phyloP scores from a whole-genome alignment of 2,888 invertebrate species.

The Eurytoma adleriae region DNA sequence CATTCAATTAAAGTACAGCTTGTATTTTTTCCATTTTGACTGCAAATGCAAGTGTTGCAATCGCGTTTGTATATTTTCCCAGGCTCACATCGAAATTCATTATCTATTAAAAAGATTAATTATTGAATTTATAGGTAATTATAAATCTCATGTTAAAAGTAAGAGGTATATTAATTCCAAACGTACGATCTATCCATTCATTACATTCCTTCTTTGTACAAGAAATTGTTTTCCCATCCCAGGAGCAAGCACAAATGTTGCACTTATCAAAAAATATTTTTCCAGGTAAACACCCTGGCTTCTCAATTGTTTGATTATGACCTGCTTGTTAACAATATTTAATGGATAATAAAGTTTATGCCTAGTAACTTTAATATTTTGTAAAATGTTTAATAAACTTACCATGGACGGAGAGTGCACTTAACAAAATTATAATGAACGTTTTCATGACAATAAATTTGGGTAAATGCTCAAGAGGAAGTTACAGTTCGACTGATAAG shows the following conservation, averaged over 20 bases:
- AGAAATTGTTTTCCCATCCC: constrained; percentile 64
- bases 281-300: constrained; percentile 26
- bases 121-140: too few relatives aligned
- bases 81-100: constrained; percentile 62
- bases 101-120: too few relatives aligned
- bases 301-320: too few relatives aligned
- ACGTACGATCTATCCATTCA: neutral
- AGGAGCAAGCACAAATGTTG: constrained; percentile 78
- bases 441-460: too few relatives aligned
- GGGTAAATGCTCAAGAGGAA: too few relatives aligned
- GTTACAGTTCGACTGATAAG: too few relatives aligned
- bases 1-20: too few relatives aligned
- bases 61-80: constrained; percentile 77
- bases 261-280: constrained; percentile 74
- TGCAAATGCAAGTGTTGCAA: constrained; percentile 79
- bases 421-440: neutral
- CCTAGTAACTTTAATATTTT: neutral
- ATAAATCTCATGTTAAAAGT: too few relatives aligned
- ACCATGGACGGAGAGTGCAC: neutral
- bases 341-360: neutral
- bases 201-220: constrained; percentile 58
- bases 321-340: neutral
- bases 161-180: too few relatives aligned
- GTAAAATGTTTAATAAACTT: neutral
- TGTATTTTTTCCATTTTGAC: constrained; percentile 67